Evolutionary conservation across 1,140 invertebrate genomes (phyloP).

Genomic region (Panagrolaimus sp.): DNA sequence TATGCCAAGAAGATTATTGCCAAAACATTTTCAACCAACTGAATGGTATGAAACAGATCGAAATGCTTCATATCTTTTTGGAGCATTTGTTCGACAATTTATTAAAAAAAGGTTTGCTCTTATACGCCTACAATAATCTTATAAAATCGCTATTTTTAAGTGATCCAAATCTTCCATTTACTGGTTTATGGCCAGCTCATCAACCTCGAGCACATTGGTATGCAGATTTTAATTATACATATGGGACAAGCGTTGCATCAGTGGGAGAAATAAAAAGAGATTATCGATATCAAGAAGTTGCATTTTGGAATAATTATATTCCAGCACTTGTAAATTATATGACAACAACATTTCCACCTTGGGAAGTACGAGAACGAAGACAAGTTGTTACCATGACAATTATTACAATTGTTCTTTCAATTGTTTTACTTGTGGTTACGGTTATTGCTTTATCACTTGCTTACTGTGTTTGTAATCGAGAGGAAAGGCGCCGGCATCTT

Average conservation of each 20-base stretch:
- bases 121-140: no score
- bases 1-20: slow-evolving; percentile 43
- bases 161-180: slow-evolving; percentile 49
- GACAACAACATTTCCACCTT: slow-evolving; percentile 55
- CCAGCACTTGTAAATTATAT: slow-evolving; percentile 56
- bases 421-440: slow-evolving; percentile 43
- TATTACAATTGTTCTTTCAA: slow-evolving; percentile 33
- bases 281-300: slow-evolving; percentile 53
- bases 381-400: slow-evolving; percentile 42
- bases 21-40: slow-evolving; percentile 34
- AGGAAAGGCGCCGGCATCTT: not conserved
- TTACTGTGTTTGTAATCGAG: slow-evolving; percentile 38
- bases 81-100: slow-evolving; percentile 49
- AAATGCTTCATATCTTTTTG: slow-evolving; percentile 52
- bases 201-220: slow-evolving; percentile 55
- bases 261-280: slow-evolving; percentile 43
- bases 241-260: slow-evolving; percentile 7
- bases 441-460: slow-evolving; percentile 42
- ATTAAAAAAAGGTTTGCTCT: slow-evolving; percentile 1
- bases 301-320: slow-evolving; percentile 56
- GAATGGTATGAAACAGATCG: slow-evolving; percentile 45
- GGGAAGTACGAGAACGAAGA: slow-evolving; percentile 45
- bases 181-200: slow-evolving; percentile 44
- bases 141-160: not conserved
- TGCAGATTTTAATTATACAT: slow-evolving; percentile 51